A percentile compares a stretch with the other conserved stretches of the same genome.
Evolutionary conservation across 2,797 vertebrate species (phyloP).

Genomic region (Coracias cyanogaster): DNA sequence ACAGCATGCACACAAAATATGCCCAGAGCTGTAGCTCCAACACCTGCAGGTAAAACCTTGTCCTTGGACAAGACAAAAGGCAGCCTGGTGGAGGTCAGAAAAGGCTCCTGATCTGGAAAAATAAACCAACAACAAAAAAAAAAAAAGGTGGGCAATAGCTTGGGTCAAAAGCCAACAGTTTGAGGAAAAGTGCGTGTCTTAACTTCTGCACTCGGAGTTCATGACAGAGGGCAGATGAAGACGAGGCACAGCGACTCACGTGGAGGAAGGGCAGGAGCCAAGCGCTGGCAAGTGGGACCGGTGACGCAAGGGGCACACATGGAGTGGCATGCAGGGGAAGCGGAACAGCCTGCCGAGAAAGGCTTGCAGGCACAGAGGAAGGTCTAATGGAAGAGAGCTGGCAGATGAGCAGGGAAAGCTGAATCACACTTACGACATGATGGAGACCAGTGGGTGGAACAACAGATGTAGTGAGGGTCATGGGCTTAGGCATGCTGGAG

Average conservation of each 20-base stretch:
- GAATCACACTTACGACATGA: conserved; percentile 50
- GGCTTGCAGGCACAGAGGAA: background rate
- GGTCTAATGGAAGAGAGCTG: conserved; percentile 58
- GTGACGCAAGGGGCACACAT: background rate
- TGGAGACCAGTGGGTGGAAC: conserved; percentile 63
- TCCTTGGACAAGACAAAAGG: background rate
- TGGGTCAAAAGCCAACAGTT: background rate
- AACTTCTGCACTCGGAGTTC: fast-evolving
- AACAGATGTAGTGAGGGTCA: conserved; percentile 60
- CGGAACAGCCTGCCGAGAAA: background rate
- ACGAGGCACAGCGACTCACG: background rate
- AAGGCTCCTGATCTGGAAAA: background rate
- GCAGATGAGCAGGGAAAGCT: conserved; percentile 39
- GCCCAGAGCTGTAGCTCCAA: background rate
- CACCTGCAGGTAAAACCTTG: background rate
- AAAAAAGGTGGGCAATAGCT: background rate
- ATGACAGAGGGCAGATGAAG: background rate
- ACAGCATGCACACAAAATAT: background rate
- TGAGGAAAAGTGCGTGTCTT: background rate
- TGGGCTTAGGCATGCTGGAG: conserved; percentile 55
- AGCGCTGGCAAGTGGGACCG: fast-evolving
- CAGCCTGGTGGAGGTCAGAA: background rate
- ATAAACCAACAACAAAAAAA: background rate
- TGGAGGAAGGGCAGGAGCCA: background rate
- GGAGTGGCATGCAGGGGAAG: background rate